Conservation (phyloP, 2,797 vertebrate genomes). For the Lepus oiostolus region DNA sequence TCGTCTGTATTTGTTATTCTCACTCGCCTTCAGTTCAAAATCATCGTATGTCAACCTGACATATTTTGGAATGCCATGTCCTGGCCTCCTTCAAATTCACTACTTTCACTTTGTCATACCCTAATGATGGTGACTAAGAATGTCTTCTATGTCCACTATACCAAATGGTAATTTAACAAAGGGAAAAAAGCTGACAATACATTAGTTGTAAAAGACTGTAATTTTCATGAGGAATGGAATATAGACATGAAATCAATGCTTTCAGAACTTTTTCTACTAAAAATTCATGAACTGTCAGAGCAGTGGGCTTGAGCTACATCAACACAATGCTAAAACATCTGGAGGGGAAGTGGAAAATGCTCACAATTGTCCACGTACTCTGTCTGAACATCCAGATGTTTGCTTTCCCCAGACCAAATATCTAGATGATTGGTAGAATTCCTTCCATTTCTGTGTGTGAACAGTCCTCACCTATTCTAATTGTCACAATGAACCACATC, state of each 20-base stretch:
- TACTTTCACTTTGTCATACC: not conserved
- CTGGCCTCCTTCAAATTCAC: not conserved
- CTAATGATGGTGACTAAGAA: not conserved
- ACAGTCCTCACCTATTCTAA: not conserved
- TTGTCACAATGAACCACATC: constrained; percentile 18
- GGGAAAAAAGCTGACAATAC: constrained; percentile 17
- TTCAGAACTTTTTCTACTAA: constrained; percentile 61
- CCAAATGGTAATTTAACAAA: constrained; percentile 53
- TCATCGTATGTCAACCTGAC: not conserved
- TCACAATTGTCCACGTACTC: constrained; percentile 27
- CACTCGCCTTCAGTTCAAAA: not conserved
- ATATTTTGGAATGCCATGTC: not conserved
- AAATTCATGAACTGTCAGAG: constrained; percentile 65
- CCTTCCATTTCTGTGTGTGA: constrained; percentile 23
- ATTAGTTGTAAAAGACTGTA: constrained; percentile 24
- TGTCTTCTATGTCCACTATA: not conserved
- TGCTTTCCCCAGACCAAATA: constrained; percentile 37
- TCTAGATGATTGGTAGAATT: not conserved
- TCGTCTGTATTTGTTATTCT: not conserved
- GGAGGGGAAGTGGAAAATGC: constrained; percentile 10
- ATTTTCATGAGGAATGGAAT: constrained; percentile 50
- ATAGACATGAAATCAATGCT: constrained; percentile 59
- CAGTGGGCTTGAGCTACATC: constrained; percentile 5
- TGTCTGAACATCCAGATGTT: constrained; percentile 23
- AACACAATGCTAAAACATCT: constrained; percentile 65